Conservation (phyloP, 2,113 vertebrate genomes). For the Semnornis frantzii region DNA sequence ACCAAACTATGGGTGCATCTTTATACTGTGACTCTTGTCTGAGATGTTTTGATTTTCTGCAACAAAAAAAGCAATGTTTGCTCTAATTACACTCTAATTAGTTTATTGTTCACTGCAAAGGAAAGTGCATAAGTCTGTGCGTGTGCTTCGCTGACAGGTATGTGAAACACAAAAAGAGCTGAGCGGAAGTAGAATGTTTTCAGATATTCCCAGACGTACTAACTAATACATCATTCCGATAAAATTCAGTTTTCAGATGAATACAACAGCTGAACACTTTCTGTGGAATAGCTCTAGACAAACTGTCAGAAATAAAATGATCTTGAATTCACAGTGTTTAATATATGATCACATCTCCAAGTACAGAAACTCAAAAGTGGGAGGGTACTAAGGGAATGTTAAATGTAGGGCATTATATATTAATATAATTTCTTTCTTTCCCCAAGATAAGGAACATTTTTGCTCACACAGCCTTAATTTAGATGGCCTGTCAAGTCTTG, state of each 20-base stretch:
- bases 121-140: background rate
- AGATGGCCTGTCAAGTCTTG: conserved; percentile 6
- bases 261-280: background rate
- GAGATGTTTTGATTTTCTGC: background rate
- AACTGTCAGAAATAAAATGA: background rate
- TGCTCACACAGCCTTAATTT: background rate
- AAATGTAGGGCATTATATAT: conserved; percentile 35
- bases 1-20: background rate
- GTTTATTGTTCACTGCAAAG: background rate
- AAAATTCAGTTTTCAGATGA: conserved; percentile 16
- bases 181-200: background rate
- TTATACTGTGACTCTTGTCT: background rate
- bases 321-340: conserved; percentile 7
- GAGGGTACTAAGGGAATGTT: conserved; percentile 61
- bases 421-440: conserved; percentile 57
- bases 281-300: background rate
- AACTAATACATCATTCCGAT: background rate
- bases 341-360: conserved; percentile 10
- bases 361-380: conserved; percentile 28
- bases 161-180: background rate
- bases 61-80: background rate
- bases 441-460: conserved; percentile 30
- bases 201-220: background rate
- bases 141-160: background rate
- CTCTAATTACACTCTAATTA: conserved; percentile 45